Conservation (phyloP, 2,113 vertebrate species). For the Alexandromys fortis region DNA sequence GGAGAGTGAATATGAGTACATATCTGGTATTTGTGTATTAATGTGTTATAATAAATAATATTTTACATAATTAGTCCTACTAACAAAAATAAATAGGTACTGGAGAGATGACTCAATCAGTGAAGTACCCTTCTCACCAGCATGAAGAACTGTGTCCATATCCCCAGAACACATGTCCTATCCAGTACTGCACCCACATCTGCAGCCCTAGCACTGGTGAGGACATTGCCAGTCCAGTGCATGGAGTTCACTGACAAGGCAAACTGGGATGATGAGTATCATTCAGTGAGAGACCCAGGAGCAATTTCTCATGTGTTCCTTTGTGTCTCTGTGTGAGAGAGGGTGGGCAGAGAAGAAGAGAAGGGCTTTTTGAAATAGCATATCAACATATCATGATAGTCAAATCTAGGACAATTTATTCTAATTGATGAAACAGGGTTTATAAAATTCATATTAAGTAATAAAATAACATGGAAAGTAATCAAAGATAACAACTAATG, state of each 20-base stretch:
- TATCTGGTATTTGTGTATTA: neutral
- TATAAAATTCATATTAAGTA: too few relatives aligned
- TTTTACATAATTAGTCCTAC: neutral
- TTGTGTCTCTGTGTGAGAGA: neutral
- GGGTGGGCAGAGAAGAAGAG: neutral
- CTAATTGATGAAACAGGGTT: too few relatives aligned
- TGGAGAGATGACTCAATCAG: neutral
- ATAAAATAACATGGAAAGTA: too few relatives aligned
- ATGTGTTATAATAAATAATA: neutral
- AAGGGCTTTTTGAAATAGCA: too few relatives aligned
- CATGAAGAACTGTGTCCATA: neutral
- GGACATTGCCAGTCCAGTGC: accelerated
- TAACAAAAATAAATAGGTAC: neutral
- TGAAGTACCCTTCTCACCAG: neutral
- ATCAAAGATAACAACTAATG: too few relatives aligned
- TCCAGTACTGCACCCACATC: neutral
- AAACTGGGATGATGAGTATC: neutral
- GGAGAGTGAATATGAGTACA: neutral
- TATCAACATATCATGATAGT: too few relatives aligned
- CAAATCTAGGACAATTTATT: too few relatives aligned
- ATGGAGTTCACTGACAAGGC: neutral
- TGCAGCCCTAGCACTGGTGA: neutral
- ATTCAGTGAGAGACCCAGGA: neutral
- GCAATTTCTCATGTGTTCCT: neutral
- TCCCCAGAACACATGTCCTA: neutral